Conservation (phyloP, 1,140 invertebrate species). For the Bemisia tabaci region DNA sequence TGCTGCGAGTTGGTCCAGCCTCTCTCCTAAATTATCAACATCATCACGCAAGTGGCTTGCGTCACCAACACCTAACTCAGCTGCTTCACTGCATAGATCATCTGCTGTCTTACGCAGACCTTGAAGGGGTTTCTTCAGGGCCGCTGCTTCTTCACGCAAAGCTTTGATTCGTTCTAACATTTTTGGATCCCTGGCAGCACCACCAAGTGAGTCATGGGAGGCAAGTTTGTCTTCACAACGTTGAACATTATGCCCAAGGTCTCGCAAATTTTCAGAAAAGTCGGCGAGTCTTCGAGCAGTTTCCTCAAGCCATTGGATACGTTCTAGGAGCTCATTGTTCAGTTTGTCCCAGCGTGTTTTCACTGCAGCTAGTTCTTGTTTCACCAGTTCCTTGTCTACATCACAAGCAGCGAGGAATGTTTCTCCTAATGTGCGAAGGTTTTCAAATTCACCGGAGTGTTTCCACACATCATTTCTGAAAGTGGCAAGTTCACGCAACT, state of each 20-base stretch:
- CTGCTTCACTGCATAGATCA: conserved; percentile 54
- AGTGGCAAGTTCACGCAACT: conserved; percentile 74
- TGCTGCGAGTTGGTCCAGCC: conserved; percentile 59
- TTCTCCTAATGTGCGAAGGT: conserved; percentile 68
- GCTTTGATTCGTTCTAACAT: conserved; percentile 63
- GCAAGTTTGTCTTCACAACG: conserved; percentile 76
- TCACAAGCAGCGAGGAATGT: conserved; percentile 74
- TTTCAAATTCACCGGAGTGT: conserved; percentile 82
- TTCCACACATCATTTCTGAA: conserved; percentile 89
- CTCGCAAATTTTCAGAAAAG: conserved; percentile 70
- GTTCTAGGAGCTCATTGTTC: conserved; percentile 51
- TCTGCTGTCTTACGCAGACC: conserved; percentile 51
- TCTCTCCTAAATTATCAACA: conserved; percentile 58
- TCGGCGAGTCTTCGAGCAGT: conserved; percentile 65
- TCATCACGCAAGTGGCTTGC: conserved; percentile 48
- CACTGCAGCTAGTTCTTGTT: conserved; percentile 61
- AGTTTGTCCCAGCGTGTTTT: conserved; percentile 81
- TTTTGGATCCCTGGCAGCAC: conserved; percentile 65
- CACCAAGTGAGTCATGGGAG: conserved; percentile 64
- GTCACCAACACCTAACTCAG: conserved; percentile 38
- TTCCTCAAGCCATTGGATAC: conserved; percentile 69
- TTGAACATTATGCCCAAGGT: conserved; percentile 63
- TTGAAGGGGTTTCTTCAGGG: conserved; percentile 62
- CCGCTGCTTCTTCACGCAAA: conserved; percentile 55
- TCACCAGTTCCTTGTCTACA: conserved; percentile 77